These are phyloP conservation scores for Eleginops maclovinus DNA, from an alignment of 2,113 vertebrate species.

Conservation along the genomic window DNA sequence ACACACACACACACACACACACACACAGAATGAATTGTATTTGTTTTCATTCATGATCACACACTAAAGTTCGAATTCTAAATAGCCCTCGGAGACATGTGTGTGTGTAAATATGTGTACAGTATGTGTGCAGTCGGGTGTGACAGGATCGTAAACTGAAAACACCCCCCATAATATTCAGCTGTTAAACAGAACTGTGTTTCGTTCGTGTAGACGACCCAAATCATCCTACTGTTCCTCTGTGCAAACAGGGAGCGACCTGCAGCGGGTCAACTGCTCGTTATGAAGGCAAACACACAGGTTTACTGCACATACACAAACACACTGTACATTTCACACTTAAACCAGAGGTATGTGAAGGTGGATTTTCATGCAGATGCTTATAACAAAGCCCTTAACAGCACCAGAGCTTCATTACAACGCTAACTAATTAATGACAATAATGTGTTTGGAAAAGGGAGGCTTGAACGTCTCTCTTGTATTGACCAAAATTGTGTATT, in stretches of 20 bases:
- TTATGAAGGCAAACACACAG: conserved; percentile 19
- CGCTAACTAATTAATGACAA: neutral
- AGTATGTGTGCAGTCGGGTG: conserved; percentile 24
- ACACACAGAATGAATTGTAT: neutral
- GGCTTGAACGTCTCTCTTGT: no score
- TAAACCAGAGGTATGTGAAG: neutral
- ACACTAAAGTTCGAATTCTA: conserved; percentile 12
- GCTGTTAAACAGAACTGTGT: conserved; percentile 8
- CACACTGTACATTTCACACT: neutral
- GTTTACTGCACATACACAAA: neutral
- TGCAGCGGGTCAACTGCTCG: neutral
- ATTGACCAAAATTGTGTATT: no score
- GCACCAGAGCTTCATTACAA: neutral
- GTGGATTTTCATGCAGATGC: neutral
- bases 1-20: neutral
- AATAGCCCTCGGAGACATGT: conserved; percentile 7
- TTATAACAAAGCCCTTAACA: neutral
- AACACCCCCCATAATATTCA: neutral
- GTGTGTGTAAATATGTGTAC: conserved; percentile 53
- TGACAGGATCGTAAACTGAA: neutral
- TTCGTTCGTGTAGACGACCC: neutral
- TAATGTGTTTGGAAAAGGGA: no score
- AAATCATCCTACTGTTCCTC: neutral
- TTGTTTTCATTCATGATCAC: conserved; percentile 36
- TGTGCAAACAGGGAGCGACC: conserved; percentile 17